These are phyloP conservation scores for Mastomys coucha DNA, from an alignment of 2,113 vertebrate genomes.

Conservation along the genomic window DNA sequence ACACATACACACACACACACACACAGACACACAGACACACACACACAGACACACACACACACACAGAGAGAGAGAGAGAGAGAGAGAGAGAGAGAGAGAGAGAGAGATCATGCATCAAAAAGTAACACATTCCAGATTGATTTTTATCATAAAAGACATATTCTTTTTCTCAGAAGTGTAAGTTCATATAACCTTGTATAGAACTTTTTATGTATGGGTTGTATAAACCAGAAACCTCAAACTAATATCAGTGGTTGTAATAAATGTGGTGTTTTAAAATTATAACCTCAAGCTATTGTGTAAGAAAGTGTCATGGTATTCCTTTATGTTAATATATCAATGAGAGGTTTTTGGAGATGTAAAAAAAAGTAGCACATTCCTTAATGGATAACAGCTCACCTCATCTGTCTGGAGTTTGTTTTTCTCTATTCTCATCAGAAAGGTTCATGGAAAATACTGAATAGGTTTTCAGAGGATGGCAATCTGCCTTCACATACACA, in stretches of 20 bases:
- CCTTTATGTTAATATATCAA: neutral
- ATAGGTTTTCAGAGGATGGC: neutral
- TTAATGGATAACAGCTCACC: neutral
- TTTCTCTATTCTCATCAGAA: slow-evolving; percentile 18
- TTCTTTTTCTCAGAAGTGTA: neutral
- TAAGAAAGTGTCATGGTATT: neutral
- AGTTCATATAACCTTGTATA: neutral
- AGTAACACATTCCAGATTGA: neutral
- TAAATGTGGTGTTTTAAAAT: neutral
- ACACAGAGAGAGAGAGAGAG: no score
- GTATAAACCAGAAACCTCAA: neutral
- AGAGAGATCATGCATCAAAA: neutral
- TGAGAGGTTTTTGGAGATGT: neutral
- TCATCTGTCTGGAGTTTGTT: neutral
- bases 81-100: no score
- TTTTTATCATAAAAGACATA: neutral
- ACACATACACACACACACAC: neutral
- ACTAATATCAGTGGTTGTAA: neutral
- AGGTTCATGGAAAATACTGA: neutral
- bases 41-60: no score
- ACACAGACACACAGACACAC: neutral
- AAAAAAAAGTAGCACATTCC: neutral
- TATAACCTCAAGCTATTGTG: neutral
- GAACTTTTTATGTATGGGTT: rapidly evolving
- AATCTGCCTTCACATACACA: neutral